Conservation (phyloP, 1,140 invertebrate species). For the Latrodectus geometricus region DNA sequence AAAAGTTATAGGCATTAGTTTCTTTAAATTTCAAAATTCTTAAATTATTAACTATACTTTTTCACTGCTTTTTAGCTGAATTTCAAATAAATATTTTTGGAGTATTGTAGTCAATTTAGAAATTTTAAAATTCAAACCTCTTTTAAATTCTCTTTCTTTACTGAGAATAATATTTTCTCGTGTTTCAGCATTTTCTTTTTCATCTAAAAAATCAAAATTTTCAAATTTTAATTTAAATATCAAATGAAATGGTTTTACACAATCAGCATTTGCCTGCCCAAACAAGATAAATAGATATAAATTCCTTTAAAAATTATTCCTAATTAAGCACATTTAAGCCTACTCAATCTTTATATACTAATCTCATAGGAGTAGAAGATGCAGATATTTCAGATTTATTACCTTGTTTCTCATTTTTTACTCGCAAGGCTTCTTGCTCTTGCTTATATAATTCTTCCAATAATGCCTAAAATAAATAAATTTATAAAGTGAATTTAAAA, state of each 20-base stretch:
- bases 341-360: background rate
- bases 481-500: too few relatives aligned
- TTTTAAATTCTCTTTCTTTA: constrained; percentile 47
- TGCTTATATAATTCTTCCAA: constrained; percentile 50
- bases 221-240: background rate
- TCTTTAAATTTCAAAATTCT: too few relatives aligned
- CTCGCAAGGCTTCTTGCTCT: constrained; percentile 32
- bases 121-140: background rate
- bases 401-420: constrained; percentile 59
- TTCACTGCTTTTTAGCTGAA: too few relatives aligned
- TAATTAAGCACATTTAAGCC: background rate
- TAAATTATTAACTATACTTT: too few relatives aligned
- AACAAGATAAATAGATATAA: background rate
- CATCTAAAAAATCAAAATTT: constrained; percentile 27
- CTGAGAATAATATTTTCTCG: constrained; percentile 39
- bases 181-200: constrained; percentile 51
- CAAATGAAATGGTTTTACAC: too few relatives aligned
- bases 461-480: constrained; percentile 4
- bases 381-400: background rate
- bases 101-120: too few relatives aligned
- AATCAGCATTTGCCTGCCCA: background rate
- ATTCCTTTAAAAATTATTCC: background rate
- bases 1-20: too few relatives aligned
- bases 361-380: background rate
- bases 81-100: too few relatives aligned